Evolutionary conservation across 2,113 vertebrate species (phyloP).

Genomic region (Sceloporus tristichus): DNA sequence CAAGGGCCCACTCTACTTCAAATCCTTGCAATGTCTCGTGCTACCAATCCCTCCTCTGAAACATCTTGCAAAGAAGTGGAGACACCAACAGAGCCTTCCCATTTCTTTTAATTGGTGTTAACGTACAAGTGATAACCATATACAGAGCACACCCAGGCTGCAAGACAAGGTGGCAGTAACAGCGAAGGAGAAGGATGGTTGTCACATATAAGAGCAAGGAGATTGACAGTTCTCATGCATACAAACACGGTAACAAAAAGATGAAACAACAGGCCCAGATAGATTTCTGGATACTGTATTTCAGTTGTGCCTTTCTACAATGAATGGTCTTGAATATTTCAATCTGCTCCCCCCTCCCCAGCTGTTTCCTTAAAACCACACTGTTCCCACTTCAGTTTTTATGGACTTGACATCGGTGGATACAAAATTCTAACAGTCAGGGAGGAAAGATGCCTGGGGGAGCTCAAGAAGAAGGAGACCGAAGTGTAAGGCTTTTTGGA

Average conservation of each 20-base stretch:
- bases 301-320: background rate
- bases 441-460: slow-evolving; percentile 68
- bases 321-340: background rate
- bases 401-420: slow-evolving; percentile 64
- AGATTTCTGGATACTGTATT: slow-evolving; percentile 15
- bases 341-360: slow-evolving; percentile 11
- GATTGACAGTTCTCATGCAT: slow-evolving; percentile 54
- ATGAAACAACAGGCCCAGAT: slow-evolving; percentile 9
- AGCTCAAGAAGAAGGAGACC: slow-evolving; percentile 9
- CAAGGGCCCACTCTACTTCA: too few relatives aligned
- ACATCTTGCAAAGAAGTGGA: slow-evolving; percentile 65
- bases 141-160: slow-evolving; percentile 84
- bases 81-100: slow-evolving; percentile 82
- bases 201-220: slow-evolving; percentile 67
- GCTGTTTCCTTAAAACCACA: slow-evolving; percentile 56
- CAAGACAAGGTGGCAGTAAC: slow-evolving; percentile 76
- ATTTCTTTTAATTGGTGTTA: slow-evolving; percentile 85
- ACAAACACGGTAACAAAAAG: slow-evolving; percentile 49
- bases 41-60: too few relatives aligned
- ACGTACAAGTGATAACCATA: slow-evolving; percentile 84
- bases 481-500: slow-evolving; percentile 81
- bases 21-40: too few relatives aligned
- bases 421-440: slow-evolving; percentile 64
- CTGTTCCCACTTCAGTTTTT: slow-evolving; percentile 17
- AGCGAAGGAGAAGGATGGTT: slow-evolving; percentile 67